phyloP scores from a whole-genome alignment of 1,140 invertebrate genomes.

The Macrotrachela quadricornifera region DNA sequence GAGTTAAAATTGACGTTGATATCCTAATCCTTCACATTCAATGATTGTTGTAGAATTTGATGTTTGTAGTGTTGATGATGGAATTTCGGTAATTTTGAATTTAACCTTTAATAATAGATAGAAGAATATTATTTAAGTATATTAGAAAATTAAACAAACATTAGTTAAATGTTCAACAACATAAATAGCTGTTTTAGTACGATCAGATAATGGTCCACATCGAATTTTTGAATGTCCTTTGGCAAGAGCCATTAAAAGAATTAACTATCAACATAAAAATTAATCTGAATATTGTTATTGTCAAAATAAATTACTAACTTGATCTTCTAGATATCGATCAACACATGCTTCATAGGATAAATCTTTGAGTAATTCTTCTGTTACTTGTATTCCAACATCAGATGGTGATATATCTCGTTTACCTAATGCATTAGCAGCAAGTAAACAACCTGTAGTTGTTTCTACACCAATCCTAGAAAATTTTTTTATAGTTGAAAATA shows the following conservation, averaged over 20 bases:
- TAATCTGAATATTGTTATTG: too few species aligned
- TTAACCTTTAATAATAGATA: too few species aligned
- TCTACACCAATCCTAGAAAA: constrained; percentile 37
- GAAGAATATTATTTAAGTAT: too few species aligned
- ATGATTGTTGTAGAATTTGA: too few species aligned
- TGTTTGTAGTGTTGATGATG: too few species aligned
- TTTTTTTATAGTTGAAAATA: too few species aligned
- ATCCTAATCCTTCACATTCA: too few species aligned
- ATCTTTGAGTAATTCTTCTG: constrained; percentile 18
- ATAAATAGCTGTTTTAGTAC: constrained; percentile 63
- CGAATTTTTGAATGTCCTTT: constrained; percentile 44
- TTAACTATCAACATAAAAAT: constrained; percentile 26
- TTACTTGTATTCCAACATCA: constrained; percentile 20
- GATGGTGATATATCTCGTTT: constrained; percentile 34
- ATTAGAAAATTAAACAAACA: background rate
- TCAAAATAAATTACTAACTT: constrained; percentile 18
- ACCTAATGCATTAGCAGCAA: constrained; percentile 47
- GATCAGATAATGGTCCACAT: constrained; percentile 44
- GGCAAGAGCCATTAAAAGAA: constrained; percentile 65
- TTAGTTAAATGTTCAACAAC: constrained; percentile 36
- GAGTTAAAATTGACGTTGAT: too few species aligned
- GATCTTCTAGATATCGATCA: constrained; percentile 47
- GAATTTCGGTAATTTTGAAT: too few species aligned
- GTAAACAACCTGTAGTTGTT: constrained; percentile 42
- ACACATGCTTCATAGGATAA: constrained; percentile 45